Base-by-base conservation (phyloP, 2,888 invertebrate species). In the Volucella inflata region DNA sequence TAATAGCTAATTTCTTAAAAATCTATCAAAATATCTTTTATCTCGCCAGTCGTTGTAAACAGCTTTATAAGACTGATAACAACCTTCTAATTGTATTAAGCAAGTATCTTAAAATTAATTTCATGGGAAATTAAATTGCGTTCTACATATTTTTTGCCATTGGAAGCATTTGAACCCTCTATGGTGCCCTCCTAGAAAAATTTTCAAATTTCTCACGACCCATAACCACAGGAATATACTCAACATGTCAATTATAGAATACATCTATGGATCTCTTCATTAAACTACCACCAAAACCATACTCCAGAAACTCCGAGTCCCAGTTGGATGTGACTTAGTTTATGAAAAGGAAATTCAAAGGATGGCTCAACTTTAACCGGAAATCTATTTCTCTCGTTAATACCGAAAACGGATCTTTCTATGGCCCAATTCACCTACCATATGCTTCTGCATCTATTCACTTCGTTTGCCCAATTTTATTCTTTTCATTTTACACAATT, bases 401-500 rank as follows among this genome's bases (percentile, higher is more conserved):
- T 2, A 11, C 40, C 8, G 16, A 21, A 16, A 40, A 2, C 0
- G 17, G 11, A 42, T 57, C 21, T 53, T 48, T 65, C 21, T 11
- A 77, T 44, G 44, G 68, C 50, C 70, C 70, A 60, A 62, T 76
- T 40, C 4, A 46, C 60, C 71, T 53, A 14, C 71, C 71, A 72
- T 72, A 72, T 83, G 79, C 79, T 70, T 68, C 83, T 67, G 68
- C 60, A 68, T 30, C 30, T 50, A 38, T 46, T 60, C 21, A 38
- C 40, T 36, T 4, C 12, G 14, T 14, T 8, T 48, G 8, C 4
- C 21, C 36, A 30, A 48, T 48, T 55, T 44, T 62, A 21, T 21
- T 16, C 16, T 30, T 79, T 59, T 74, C 11, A 21, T 36, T 40
- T 70, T 14, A 53, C n/a, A 79, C 83, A 83, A 78, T 83, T 79